Evolutionary conservation across 2,113 vertebrate species (phyloP), one percentile per base, ranked within the genome.

Genomic region (Spilogale gracilis): DNA sequence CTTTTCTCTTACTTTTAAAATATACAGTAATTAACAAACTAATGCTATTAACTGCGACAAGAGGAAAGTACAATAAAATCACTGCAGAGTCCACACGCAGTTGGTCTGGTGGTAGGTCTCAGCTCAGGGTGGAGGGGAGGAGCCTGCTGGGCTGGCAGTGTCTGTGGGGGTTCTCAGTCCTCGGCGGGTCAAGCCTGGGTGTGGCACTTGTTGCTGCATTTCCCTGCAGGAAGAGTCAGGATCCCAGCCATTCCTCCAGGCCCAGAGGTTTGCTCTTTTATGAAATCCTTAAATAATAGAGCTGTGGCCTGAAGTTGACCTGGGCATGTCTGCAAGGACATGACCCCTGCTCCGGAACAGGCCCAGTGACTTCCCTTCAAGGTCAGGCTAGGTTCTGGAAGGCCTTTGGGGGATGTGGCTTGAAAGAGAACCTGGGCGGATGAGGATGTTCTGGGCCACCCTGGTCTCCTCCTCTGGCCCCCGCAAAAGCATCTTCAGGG

Each of bases 11-110:
- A 96, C 96, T 98, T 98, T 98, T 65, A 97, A 98, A 98, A 98
- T 97, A 98, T 96, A 97, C 96, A 97, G 95, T 98, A 98, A 98
- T 98, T 98, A 98, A 98, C 98, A 98, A 98, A 98, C 94, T 63
- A 97, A 96, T 95, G 95, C 97, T 98, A 98, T 98, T 98, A 98
- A 97, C 97, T 76, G 79, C 1, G 38, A 97, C 97, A 98, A 96
- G 54, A 83, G 86, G 96, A 98, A 98, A 98, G 96, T 94, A 94
- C 94, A 97, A 95, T 96, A 96, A 98, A 98, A 97, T 89, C 96
- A 89, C 91, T 80, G 86, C 89, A 18, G 93, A 89, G 97, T 97
- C 95, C 94, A 91, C 32, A 82, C 60, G 84, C 88, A 45, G 71
- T 48, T 2, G 3, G 83, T n/a, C n/a, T 52, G 65, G 82, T 52